Percentiles rank a stretch among this genome's conserved stretches.
Evolutionary conservation across 2,797 vertebrate species (phyloP).

Genomic region (Dromococcyx pavoninus): DNA sequence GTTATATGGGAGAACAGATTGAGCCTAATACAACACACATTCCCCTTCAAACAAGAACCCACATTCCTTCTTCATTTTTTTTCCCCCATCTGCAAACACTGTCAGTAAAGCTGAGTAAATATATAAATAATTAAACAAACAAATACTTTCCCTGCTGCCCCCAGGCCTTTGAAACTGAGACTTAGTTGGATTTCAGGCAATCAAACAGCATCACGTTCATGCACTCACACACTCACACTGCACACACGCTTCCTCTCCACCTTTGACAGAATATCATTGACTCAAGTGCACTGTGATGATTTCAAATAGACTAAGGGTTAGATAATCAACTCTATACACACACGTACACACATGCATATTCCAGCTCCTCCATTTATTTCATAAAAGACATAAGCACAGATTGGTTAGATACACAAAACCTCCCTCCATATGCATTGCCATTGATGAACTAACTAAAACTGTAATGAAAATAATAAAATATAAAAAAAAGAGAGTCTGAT

Average conservation of each 20-base stretch:
- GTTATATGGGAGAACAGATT: background rate
- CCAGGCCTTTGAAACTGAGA: conserved; percentile 48
- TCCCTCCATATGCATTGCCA: accelerated
- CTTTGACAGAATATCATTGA: conserved; percentile 52
- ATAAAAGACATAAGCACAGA: background rate
- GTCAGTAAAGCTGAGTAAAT: conserved; percentile 56
- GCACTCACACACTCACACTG: conserved; percentile 9
- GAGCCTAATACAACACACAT: background rate
- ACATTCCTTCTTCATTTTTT: background rate
- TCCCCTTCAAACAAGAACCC: conserved; percentile 25
- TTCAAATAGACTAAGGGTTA: conserved; percentile 42
- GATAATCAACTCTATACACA: background rate
- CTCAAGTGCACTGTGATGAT: conserved; percentile 43
- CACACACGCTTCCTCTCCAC: background rate
- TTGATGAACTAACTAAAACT: background rate
- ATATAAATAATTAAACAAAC: conserved; percentile 71
- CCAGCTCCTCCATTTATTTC: background rate
- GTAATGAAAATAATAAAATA: background rate
- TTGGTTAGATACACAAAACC: background rate
- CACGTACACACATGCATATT: background rate
- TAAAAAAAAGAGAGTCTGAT: background rate
- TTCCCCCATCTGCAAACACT: conserved; percentile 37
- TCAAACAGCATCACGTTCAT: conserved; percentile 3
- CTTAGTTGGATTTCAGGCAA: conserved; percentile 57
- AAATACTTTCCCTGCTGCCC: conserved; percentile 58